A percentile compares a stretch with the other conserved stretches of the same genome.
Evolutionary conservation across 2,888 invertebrate genomes (phyloP).

Genomic region (Agrochola macilenta): DNA sequence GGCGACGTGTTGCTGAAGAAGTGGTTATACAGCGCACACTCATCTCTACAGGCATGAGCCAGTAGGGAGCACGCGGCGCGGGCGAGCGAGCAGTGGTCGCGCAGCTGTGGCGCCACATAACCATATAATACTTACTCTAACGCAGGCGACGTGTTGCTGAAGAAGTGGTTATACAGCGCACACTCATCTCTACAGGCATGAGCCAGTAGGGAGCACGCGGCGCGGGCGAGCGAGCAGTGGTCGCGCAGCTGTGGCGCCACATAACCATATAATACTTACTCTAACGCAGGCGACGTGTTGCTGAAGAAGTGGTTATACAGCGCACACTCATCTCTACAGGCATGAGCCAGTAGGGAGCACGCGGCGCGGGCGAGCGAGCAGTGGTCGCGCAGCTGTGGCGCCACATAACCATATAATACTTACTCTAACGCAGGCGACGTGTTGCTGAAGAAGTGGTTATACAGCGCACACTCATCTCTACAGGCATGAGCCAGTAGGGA

Average conservation of each 20-base stretch:
- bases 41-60: constrained; percentile 98
- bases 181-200: constrained; percentile 99
- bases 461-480: constrained; percentile 98
- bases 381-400: constrained; percentile 83
- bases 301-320: constrained; percentile 97
- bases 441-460: constrained; percentile 96
- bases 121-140: constrained; percentile 89
- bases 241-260: constrained; percentile 84
- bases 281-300: constrained; percentile 91
- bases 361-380: constrained; percentile 90
- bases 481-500: constrained; percentile 98
- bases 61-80: constrained; percentile 94
- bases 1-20: constrained; percentile 94
- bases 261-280: constrained; percentile 82
- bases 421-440: constrained; percentile 92
- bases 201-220: constrained; percentile 95
- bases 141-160: constrained; percentile 92
- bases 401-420: constrained; percentile 71
- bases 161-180: constrained; percentile 97
- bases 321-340: constrained; percentile 98
- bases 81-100: constrained; percentile 83
- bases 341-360: constrained; percentile 97
- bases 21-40: constrained; percentile 97
- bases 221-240: constrained; percentile 86
- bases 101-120: constrained; percentile 84